Percentiles rank a stretch among this genome's conserved stretches.
Conservation (phyloP, 2,888 invertebrate genomes). For the Ochropleura plecta region DNA sequence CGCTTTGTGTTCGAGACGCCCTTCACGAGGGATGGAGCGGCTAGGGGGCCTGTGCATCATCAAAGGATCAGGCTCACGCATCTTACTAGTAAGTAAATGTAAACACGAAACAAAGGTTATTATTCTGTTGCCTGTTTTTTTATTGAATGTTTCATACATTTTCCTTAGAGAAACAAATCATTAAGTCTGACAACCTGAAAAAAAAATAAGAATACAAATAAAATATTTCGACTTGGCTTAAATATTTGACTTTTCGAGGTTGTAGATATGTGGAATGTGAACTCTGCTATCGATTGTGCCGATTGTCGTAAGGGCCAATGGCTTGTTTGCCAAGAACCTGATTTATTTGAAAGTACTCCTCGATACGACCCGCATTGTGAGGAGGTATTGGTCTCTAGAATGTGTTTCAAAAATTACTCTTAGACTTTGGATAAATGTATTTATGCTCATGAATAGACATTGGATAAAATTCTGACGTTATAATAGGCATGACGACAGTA, state of each 20-base stretch:
- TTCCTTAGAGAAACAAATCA: not conserved
- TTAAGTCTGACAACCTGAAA: not conserved
- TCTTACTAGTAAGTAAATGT: conserved; percentile 93
- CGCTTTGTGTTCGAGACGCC: conserved; percentile 98
- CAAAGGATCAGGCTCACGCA: conserved; percentile 98
- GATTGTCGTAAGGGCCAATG: too few species aligned
- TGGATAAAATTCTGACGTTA: not conserved
- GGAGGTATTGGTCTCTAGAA: too few species aligned
- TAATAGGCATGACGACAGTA: too few species aligned
- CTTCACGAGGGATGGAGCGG: conserved; percentile 96
- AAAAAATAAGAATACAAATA: not conserved
- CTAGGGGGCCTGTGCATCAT: conserved; percentile 95
- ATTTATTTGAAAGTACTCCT: too few species aligned
- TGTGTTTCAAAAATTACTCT: too few species aligned
- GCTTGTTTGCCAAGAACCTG: too few species aligned
- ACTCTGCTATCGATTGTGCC: too few species aligned
- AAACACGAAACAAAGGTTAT: not conserved
- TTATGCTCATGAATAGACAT: not conserved
- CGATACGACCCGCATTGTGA: too few species aligned
- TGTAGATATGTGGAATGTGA: too few species aligned
- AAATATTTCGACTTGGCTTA: too few species aligned
- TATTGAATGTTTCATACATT: not conserved
- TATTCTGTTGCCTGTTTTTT: not conserved
- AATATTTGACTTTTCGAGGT: too few species aligned
- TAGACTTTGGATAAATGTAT: not conserved